Conservation (phyloP, 2,797 vertebrate species). For the Gallinago solitaria region DNA sequence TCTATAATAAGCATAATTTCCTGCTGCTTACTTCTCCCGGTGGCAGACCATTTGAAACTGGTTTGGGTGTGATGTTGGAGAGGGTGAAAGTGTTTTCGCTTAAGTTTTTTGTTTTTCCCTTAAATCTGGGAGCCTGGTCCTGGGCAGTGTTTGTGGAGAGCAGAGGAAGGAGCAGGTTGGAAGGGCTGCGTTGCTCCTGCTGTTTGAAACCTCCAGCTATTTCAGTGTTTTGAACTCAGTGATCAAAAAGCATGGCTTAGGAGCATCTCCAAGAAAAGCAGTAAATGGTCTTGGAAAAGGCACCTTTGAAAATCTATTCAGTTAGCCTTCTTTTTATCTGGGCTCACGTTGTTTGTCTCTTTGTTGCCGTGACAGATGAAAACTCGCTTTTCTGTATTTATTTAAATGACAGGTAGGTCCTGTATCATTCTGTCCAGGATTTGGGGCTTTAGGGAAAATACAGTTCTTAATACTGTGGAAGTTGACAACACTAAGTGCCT, state of each 20-base stretch:
- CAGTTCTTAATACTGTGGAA: neutral
- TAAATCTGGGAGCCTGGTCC: neutral
- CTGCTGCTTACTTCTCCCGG: neutral
- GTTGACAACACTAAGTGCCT: neutral
- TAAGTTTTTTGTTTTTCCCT: neutral
- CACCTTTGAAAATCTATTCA: neutral
- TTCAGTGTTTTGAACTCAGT: neutral
- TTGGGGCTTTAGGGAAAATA: neutral
- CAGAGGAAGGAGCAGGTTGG: neutral
- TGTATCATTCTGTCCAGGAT: neutral
- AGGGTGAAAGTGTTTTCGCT: neutral
- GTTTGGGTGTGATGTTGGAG: neutral
- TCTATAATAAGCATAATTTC: neutral
- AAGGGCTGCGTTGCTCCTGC: neutral
- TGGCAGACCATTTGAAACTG: neutral
- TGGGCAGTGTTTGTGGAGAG: neutral
- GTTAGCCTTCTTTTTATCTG: fast-evolving
- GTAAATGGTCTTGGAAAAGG: neutral
- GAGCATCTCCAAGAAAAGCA: neutral
- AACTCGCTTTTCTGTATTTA: neutral
- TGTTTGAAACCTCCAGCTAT: neutral
- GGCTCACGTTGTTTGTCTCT: neutral
- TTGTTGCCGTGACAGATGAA: neutral
- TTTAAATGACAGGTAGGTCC: neutral
- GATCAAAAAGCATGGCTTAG: neutral